Evolutionary conservation across 2,888 invertebrate species (phyloP).

Genomic region (Fragum fragum): DNA sequence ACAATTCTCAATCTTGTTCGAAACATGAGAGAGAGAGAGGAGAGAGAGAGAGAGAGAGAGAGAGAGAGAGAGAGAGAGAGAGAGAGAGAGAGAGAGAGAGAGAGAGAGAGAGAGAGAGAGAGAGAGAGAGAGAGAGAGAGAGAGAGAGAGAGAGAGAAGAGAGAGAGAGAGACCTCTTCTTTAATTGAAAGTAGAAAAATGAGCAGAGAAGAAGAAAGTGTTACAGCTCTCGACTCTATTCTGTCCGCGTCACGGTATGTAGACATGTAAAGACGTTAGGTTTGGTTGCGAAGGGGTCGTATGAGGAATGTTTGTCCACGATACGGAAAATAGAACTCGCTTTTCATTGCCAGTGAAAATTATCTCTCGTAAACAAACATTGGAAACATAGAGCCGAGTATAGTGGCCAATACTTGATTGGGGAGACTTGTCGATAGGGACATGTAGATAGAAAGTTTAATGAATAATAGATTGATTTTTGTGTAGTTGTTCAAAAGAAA

Average conservation of each 20-base stretch:
- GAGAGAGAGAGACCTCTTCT: too few relatives aligned
- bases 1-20: too few relatives aligned
- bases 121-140: too few relatives aligned
- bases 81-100: too few relatives aligned
- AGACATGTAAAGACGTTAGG: neutral
- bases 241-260: neutral
- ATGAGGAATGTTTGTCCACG: constrained; percentile 19
- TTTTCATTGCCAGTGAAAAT: constrained; percentile 21
- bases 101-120: too few relatives aligned
- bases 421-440: neutral
- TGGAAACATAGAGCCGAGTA: neutral
- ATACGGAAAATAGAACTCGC: constrained; percentile 22
- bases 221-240: neutral
- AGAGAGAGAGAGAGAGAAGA: too few relatives aligned
- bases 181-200: too few relatives aligned
- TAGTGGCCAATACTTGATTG: neutral
- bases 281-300: neutral
- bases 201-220: neutral
- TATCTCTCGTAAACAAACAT: constrained; percentile 26
- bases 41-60: too few relatives aligned
- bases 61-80: too few relatives aligned
- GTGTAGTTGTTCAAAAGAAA: neutral
- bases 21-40: too few relatives aligned
- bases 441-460: neutral
- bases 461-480: neutral